Evolutionary conservation across 2,888 invertebrate species (phyloP), one percentile per base, ranked within the genome.

Genomic region (Anorthoa munda): DNA sequence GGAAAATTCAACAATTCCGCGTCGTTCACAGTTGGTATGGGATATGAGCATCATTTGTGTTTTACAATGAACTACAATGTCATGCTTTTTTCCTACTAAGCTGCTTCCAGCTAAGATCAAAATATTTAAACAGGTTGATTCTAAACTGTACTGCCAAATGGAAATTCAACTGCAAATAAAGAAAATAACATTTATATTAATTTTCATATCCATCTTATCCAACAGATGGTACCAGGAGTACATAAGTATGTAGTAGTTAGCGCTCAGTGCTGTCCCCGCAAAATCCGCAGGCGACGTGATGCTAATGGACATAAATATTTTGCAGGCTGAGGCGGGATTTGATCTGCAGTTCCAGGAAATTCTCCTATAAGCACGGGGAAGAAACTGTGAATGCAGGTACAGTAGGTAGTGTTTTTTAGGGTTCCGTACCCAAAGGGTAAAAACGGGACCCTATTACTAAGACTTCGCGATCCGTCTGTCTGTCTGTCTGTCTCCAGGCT

Each of bases 261-360:
- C 46, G 9, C 60, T 51, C 48, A 26, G 39, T 53, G 17, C 64
- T 39, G 17, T 46, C 26, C 26, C 58, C 48, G 48, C 61, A 50
- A 61, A 66, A 58, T 48, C 72, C 51, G 63, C 50, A 69, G 55
- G 72, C 21, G 58, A 53, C 67, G 68, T 51, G 46, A 59, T 66
- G 61, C 77, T 80, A 80, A 80, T 69, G 63, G 66, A 80, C 68
- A 68, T 72, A 66, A 80, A 80, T 80, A 80, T 80, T 77, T 76
- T 66, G 63, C 55, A 23, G n/a, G 31, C 45, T 46, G 46, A 51
- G 55, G 59, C 48, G n/a, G 53, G 39, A 61, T 26, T 65, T 63
- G 39, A 26, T 69, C 48, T 48, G 55, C 48, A 39, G 5, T 59
- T 64, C 18, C 46, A 79, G 51, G 48, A 76, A 63, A 75, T 51